Percentiles rank a stretch among this genome's conserved stretches.
Evolutionary conservation across 2,888 invertebrate species (phyloP).

Genomic region (Scaeva pyrastri): DNA sequence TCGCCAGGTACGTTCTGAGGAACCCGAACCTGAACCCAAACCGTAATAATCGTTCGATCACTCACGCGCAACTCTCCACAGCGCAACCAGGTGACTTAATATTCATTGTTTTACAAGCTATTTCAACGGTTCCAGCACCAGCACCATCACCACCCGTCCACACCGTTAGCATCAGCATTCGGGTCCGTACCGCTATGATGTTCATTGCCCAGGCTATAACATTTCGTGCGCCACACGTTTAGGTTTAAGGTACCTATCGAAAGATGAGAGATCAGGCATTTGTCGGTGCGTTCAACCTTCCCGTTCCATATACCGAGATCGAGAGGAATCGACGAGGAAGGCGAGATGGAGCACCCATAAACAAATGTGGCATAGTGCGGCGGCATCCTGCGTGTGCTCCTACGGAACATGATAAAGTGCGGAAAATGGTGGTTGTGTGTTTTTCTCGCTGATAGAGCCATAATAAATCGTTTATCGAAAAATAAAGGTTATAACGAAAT

Average conservation of each 20-base stretch:
- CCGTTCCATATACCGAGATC: background rate
- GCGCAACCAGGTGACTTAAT: constrained; percentile 39
- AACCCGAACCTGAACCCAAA: background rate
- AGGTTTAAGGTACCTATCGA: background rate
- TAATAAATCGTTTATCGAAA: constrained; percentile 60
- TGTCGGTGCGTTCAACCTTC: background rate
- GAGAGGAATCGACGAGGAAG: background rate
- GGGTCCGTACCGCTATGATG: background rate
- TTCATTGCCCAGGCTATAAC: constrained; percentile 37
- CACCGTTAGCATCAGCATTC: background rate
- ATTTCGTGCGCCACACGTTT: constrained; percentile 56
- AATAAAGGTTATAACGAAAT: constrained; percentile 35
- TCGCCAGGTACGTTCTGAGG: background rate
- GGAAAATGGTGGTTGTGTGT: constrained; percentile 21
- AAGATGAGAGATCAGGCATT: constrained; percentile 14
- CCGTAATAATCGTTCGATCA: constrained; percentile 63
- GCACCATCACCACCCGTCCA: background rate
- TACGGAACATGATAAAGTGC: constrained; percentile 28
- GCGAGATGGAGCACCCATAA: constrained; percentile 34
- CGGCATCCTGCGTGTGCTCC: constrained; percentile 45
- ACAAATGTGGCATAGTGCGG: constrained; percentile 43
- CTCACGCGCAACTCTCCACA: constrained; percentile 30
- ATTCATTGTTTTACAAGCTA: constrained; percentile 70
- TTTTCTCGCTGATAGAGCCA: constrained; percentile 64
- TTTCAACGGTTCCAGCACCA: constrained; percentile 55